Evolutionary conservation across 2,113 vertebrate genomes (phyloP), one percentile per base, ranked within the genome.

Genomic region (Garra rufa): DNA sequence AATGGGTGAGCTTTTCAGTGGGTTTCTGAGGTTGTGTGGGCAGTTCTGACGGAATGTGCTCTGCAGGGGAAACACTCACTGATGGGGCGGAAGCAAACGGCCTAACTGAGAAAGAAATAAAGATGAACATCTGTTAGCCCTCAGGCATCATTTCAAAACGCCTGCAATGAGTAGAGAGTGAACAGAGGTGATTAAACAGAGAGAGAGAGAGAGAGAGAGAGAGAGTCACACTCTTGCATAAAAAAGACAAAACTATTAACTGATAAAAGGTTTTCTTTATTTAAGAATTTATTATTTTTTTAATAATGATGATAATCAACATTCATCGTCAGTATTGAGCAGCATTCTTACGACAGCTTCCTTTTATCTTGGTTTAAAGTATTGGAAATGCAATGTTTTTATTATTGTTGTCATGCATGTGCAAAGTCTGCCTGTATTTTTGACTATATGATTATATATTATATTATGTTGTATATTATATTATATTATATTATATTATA

Each of bases 41-140:
- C 84, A 28, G 81, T 24, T 77, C 10, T 21, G 89, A 90, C 93
- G 85, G 92, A 83, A 84, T 70, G 70, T 38, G 87, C 82, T 89
- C 76, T 77, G 70, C 82, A 74, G 81, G 82, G 59, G 38, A 50
- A 81, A 9, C 17, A 19, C 21, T 61, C 59, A 38, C 61, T 82
- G 67, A 83, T 21, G 65, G 84, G 84, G 67, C 78, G 59, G 30
- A 91, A 84, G 83, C 70, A 85, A 86, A 85, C 84, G 83, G 57
- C 77, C 69, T 89, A 59, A 59, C 28, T 57, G 24, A 38, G 52
- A 80, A 46, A 44, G 11, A 52, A 85, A 81, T 43, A 71, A 85
- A 52, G 83, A 1, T 52, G 85, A 93, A 93, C 93, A 93, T 93
- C 92, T 94, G 93, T 92, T 89, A 88, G 88, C 88, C 93, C 90